Evolutionary conservation across 2,113 vertebrate genomes (phyloP).

Genomic region (Brachyhypopomus gauderio): DNA sequence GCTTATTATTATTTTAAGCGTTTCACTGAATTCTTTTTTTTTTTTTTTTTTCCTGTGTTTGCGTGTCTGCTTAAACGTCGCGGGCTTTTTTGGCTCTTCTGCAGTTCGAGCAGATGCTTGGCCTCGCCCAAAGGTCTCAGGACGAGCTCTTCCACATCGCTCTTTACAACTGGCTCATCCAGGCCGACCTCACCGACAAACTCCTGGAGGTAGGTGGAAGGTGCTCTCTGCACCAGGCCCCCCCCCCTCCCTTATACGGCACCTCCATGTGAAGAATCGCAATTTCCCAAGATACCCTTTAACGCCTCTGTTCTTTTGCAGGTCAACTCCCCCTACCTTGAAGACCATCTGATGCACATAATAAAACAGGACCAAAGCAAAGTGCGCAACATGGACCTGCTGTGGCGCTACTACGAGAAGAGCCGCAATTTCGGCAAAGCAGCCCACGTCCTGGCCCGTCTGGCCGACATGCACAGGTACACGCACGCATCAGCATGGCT

Average conservation of each 20-base stretch:
- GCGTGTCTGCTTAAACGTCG: neutral
- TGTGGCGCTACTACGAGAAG: constrained; percentile 97
- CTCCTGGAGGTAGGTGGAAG: constrained; percentile 88
- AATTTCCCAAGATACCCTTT: neutral
- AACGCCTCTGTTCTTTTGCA: constrained; percentile 56
- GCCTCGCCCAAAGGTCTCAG: constrained; percentile 88
- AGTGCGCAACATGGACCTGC: constrained; percentile 94
- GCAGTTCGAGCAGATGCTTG: constrained; percentile 95
- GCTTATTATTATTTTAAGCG: too few species aligned
- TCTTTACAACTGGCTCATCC: constrained; percentile 96
- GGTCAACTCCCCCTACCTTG: constrained; percentile 93
- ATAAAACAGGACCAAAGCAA: constrained; percentile 95
- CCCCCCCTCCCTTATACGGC: neutral
- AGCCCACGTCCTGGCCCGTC: constrained; percentile 87
- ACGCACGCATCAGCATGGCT: too few species aligned
- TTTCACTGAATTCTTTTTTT: neutral
- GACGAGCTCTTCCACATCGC: constrained; percentile 97
- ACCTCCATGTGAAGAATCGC: neutral
- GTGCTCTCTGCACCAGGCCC: neutral
- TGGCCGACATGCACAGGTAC: constrained; percentile 96
- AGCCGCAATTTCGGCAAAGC: constrained; percentile 92
- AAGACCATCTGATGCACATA: constrained; percentile 93
- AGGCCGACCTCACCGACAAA: constrained; percentile 91
- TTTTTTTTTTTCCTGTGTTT: neutral
- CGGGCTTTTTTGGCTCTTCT: constrained; percentile 30